Base-by-base conservation (phyloP, 1,140 invertebrate species). In the Drosophila malerkotliana region DNA sequence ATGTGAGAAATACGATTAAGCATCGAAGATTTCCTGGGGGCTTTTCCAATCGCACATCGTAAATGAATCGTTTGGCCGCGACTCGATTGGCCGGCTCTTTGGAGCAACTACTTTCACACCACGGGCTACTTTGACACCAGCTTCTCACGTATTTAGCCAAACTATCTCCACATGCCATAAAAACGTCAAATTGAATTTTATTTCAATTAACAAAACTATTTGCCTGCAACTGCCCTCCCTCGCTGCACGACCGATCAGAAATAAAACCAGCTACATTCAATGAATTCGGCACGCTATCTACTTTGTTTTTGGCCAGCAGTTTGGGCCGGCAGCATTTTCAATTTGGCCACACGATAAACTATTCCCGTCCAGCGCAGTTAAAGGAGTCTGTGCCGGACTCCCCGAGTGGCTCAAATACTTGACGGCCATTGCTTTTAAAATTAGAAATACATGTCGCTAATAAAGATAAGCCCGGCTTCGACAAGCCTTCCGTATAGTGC, bases 181-280 rank as follows among this genome's bases (percentile, higher is more conserved):
- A 85, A 85, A 81, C 77, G 82, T 85, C 81, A 87, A 85, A 85
- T 81, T 69, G 82, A 87, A 87, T 85, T 85, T 85, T 85, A 85
- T 85, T 85, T 85, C 81, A 85, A 85, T 85, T 85, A 85, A 85
- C 81, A 63, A 74, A 87, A 78, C 81, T 75, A 81, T 87, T 87
- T 71, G 45, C 60, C 49, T 51, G 72, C 56, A 62, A 52, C 57
- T 30, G 8, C n/a, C 30, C 37, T 64, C 47, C 63, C 26, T 6
- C 44, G 21, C 45, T 67, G 52, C 53, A 52, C 37, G 57, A 37
- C 28, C 51, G 32, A 34, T 28, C 26, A 47, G 60, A 58, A 78
- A 34, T 15, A 52, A 66, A 78, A 54, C 58, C 37, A 62, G 72
- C 67, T 63, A 79, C 47, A 59, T 44, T 58, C 49, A 49, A 71